Evolutionary conservation across 2,888 invertebrate species (phyloP), one percentile per base, ranked within the genome.

Genomic region (Pedicia rivosa): DNA sequence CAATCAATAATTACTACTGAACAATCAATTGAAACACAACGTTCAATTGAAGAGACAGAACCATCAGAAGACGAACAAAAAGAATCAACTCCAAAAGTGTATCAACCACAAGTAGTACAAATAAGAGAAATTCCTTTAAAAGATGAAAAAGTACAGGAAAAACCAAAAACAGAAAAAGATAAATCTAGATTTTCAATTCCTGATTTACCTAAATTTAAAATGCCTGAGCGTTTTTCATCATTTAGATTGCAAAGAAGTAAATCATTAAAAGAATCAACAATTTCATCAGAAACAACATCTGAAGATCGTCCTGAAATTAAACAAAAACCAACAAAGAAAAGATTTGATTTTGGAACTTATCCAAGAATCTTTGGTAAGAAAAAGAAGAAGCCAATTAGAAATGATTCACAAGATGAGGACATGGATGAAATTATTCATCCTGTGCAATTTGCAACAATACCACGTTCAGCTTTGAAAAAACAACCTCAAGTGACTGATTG

Each of bases 291-390:
- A 14, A 24, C 14, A 13, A 38, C 50, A 38, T 42, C 47, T 2
- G 45, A 41, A 12, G 43, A 45, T 33, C 45, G 47, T n/a, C 64
- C 67, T 37, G 70, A 68, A 29, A 66, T 68, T 47, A 64, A 67
- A 6, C 62, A 63, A 22, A 60, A 57, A 16, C 65, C 67, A 29
- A 64, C 65, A 32, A 69, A 68, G 47, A 70, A 68, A 46, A 64
- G 69, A 44, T 73, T 74, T 51, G 79, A 80, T 56, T 74, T 79
- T 44, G 72, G 74, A 47, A 84, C 86, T 1, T 83, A 79, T 53
- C 86, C 86, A 1, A 70, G 83, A 47, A 67, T 84, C 44, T 74
- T 77, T 48, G 52, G 56, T 34, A 57, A 54, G 38, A 27, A 43
- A 53, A 50, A 29, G 41, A 35, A 35, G 26, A 35, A 35, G 16